Conservation (phyloP, 2,797 vertebrate genomes). For the Choloepus didactylus region DNA sequence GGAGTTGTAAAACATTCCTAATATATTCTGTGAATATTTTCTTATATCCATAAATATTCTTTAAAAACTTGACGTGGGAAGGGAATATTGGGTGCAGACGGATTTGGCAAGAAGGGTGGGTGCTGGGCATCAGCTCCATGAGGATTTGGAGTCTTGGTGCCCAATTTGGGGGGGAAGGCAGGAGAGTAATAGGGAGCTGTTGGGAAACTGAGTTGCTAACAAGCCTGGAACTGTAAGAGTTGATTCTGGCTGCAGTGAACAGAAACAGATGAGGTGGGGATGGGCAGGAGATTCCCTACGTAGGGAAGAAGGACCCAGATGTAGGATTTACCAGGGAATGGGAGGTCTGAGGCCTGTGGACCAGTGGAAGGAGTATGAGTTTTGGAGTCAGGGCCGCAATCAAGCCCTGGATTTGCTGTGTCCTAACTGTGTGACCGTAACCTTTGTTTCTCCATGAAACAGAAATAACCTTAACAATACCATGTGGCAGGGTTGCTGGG, state of each 20-base stretch:
- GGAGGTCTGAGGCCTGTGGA: not conserved
- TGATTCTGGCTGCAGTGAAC: not conserved
- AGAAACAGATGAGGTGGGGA: not conserved
- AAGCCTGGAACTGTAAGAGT: not conserved
- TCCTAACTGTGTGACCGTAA: not conserved
- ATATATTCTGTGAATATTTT: not conserved
- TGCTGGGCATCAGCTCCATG: not conserved
- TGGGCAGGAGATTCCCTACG: not conserved
- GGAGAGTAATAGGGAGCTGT: no score
- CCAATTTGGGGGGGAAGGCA: not conserved
- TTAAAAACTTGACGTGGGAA: not conserved
- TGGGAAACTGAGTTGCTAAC: not conserved
- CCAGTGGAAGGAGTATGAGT: fast-evolving
- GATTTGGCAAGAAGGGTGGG: not conserved
- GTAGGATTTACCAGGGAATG: not conserved
- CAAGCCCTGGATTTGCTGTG: not conserved
- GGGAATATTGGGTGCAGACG: not conserved
- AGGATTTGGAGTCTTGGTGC: not conserved
- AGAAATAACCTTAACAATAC: not conserved
- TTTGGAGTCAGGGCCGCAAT: not conserved
- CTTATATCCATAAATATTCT: not conserved
- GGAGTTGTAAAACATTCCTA: not conserved
- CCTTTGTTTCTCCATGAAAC: not conserved
- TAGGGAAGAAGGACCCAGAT: no score
- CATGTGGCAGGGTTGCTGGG: not conserved